Evolutionary conservation across 2,888 invertebrate species (phyloP).

Genomic region (Eupithecia dodoneata): DNA sequence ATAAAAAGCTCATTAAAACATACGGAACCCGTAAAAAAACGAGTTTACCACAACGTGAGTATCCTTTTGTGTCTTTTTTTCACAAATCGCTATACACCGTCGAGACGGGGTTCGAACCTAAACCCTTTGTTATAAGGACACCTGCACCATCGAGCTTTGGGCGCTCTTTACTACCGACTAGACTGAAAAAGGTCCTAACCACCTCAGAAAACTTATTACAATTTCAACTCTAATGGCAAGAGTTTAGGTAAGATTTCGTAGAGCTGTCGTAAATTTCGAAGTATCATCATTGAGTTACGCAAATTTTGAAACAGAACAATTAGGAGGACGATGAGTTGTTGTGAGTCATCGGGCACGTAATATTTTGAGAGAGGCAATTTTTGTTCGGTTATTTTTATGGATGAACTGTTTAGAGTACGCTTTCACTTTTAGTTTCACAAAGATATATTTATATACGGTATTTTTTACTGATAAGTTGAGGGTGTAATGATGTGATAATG

Average conservation of each 20-base stretch:
- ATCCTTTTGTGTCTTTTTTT: conserved; percentile 45
- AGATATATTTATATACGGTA: too few relatives aligned
- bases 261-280: conserved; percentile 43
- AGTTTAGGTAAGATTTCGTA: conserved; percentile 29
- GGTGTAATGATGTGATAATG: neutral
- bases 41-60: conserved; percentile 39
- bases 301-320: conserved; percentile 65
- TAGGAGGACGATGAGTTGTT: conserved; percentile 57
- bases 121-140: conserved; percentile 76
- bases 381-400: conserved; percentile 15
- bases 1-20: conserved; percentile 20
- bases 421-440: conserved; percentile 10
- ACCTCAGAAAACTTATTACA: neutral
- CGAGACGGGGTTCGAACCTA: conserved; percentile 70
- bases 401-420: neutral
- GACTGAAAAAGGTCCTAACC: conserved; percentile 58
- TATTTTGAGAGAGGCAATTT: conserved; percentile 24
- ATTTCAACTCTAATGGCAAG: conserved; percentile 13
- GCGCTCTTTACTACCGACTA: conserved; percentile 69
- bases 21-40: conserved; percentile 46
- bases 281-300: conserved; percentile 58
- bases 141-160: conserved; percentile 78
- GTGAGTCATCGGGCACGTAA: conserved; percentile 50
- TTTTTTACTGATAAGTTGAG: neutral
- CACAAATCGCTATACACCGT: conserved; percentile 68